Evolutionary conservation across 2,888 invertebrate genomes (phyloP), one percentile per base, ranked within the genome.

Genomic region (Aleiodes leptofemur): DNA sequence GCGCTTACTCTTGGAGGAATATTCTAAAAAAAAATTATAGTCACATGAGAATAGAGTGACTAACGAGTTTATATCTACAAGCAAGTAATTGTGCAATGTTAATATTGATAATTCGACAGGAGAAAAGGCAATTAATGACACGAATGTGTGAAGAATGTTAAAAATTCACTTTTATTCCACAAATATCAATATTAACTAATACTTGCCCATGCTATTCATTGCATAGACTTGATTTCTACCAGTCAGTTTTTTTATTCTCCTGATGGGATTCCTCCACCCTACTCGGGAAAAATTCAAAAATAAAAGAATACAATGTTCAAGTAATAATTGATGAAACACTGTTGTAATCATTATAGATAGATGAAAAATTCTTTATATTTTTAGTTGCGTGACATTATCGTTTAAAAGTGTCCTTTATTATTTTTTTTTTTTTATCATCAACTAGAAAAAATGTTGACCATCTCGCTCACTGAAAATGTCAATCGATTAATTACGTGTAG

Each of bases 401-500:
- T 64, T 43, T 64, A 48, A 34, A 64, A 16, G 34, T 16, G 64
- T 48, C 64, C 16, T n/a, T 61, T 38, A 34, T 16, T n/a, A 16
- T 56, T 56, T 38, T 61, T 23, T 23, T 23, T 23, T 61, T 64
- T 64, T 64, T 64, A 43, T 48, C 64, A 64, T 43, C 64, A 16
- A 48, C 43, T 64, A 43, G 64, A 48, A 43, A 48, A 64, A 64
- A 64, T 64, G 64, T 64, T 64, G 64, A 64, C 64, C 16, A 16
- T 64, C 8, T 16, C 6, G 38, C 13, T 34, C 61, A 34, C 64
- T 64, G 59, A 16, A 34, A 64, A 64, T 64, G 64, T 64, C 64
- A 64, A 64, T 64, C 64, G 64, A 64, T 64, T 64, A 64, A 64
- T 64, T 64, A 64, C 9, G 43, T 56, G 56, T 56, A 56, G 29